These are phyloP conservation scores for Nicator chloris DNA, from an alignment of 2,113 vertebrate species.

Conservation along the genomic window DNA sequence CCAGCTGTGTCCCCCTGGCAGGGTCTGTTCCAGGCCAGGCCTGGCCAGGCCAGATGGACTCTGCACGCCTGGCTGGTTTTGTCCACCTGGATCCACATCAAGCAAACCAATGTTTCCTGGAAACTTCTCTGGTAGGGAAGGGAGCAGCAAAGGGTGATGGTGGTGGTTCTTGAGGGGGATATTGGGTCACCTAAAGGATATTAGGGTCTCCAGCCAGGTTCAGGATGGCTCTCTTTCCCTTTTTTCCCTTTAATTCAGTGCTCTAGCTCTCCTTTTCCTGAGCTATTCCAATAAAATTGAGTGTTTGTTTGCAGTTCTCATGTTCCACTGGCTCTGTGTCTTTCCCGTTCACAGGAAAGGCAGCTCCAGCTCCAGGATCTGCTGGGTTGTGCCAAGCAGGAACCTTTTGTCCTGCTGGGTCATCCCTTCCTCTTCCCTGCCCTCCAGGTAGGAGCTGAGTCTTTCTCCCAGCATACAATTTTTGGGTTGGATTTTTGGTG, in stretches of 20 bases:
- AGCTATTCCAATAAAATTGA: not conserved
- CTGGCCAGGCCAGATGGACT: conserved; percentile 48
- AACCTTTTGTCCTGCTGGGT: conserved; percentile 59
- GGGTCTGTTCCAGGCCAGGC: conserved; percentile 73
- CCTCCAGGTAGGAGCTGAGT: conserved; percentile 42
- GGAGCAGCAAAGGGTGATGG: fast-evolving
- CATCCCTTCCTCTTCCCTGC: conserved; percentile 51
- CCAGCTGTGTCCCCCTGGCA: conserved; percentile 74
- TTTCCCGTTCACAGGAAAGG: not conserved
- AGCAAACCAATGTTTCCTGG: not conserved
- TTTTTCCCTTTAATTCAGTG: not conserved
- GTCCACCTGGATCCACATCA: conserved; percentile 38
- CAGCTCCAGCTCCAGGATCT: not conserved
- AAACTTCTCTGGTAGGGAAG: not conserved
- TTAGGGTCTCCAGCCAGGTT: not conserved
- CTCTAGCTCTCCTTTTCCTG: not conserved
- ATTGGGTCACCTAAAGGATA: not conserved
- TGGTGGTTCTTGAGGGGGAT: not conserved
- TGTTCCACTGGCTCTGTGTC: not conserved
- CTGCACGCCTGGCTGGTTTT: conserved; percentile 64
- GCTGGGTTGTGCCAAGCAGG: conserved; percentile 38
- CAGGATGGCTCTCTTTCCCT: not conserved
- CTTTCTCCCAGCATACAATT: not conserved
- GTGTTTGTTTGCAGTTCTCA: not conserved
- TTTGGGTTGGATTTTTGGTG: not conserved